Conservation (phyloP, 2,797 vertebrate genomes). For the Notoglanidium macrostoma region DNA sequence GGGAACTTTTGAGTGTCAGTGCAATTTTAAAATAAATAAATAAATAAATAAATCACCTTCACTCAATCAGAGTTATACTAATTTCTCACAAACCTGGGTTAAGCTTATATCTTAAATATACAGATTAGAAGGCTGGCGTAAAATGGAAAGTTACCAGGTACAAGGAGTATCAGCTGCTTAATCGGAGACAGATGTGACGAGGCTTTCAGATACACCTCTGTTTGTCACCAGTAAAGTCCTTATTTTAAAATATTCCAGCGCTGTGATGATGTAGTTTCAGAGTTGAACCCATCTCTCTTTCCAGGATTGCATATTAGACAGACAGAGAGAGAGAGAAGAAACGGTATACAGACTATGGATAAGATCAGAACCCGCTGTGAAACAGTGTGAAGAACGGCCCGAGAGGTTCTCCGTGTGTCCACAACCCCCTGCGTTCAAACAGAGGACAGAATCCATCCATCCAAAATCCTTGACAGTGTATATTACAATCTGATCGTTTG, state of each 20-base stretch:
- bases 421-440: slow-evolving; percentile 7
- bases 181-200: background rate
- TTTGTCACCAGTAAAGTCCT: background rate
- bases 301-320: background rate
- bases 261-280: background rate
- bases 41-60: background rate
- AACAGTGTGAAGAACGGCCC: slow-evolving; percentile 62
- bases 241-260: background rate
- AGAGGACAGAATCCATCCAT: slow-evolving; percentile 38
- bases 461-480: slow-evolving; percentile 29
- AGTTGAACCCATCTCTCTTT: background rate
- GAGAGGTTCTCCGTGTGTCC: slow-evolving; percentile 42
- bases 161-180: background rate
- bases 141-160: background rate
- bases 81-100: background rate
- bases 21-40: too few relatives aligned
- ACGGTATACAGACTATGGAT: background rate
- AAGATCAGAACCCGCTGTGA: slow-evolving; percentile 14
- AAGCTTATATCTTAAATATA: background rate
- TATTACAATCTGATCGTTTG: slow-evolving; percentile 49
- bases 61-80: background rate
- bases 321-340: background rate
- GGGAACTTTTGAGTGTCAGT: background rate
- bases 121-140: background rate
- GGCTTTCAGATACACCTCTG: background rate